Base-by-base conservation (phyloP, 2,797 vertebrate species). In the Ceryle rudis region DNA sequence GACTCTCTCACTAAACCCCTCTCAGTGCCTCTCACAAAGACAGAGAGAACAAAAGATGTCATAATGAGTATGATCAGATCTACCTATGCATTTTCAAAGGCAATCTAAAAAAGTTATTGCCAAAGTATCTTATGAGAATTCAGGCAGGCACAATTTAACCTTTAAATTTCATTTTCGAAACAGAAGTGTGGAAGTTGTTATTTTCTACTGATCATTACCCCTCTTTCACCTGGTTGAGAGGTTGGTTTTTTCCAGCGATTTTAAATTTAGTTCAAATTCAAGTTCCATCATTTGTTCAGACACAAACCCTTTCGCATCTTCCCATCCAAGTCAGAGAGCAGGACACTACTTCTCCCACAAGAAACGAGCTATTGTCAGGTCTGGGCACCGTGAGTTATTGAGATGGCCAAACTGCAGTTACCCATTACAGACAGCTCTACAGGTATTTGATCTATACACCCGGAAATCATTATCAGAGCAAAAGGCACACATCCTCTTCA, bases 381-480 rank as follows among this genome's bases (percentile, higher is more conserved):
- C 22, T 78, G 37, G 46, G 86, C 54, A 55, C 60, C n/a, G n/a
- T 25, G 61, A 1, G 52, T 75, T 73, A 26, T 49, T 52, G 33
- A 41, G 19, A 33, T 19, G 5, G 78, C 28, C 81, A 65, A n/a
- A 35, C 39, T 80, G 13, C 47, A 93, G 84, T 9, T 16, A 57
- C 26, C 77, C 62, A 14, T 25, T 14, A 60, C 65, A 69, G 35
- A 33, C 6, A 89, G 67, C 39, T 60, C 61, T 39, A 4, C 35
- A 14, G 42, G 16, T 58, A 35, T 66, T 61, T 41, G 31, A 83
- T 46, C 87, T 92, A 66, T 1, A 66, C 66, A 97, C 86, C 83
- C 94, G 85, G 91, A 95, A 80, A 73, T 44, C 89, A 87, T 82
- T 77, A 92, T 37, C 70, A 87, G 66, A 97, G 82, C 83, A 37